Conservation (phyloP, 2,797 vertebrate genomes). For the Monodelphis domestica region DNA sequence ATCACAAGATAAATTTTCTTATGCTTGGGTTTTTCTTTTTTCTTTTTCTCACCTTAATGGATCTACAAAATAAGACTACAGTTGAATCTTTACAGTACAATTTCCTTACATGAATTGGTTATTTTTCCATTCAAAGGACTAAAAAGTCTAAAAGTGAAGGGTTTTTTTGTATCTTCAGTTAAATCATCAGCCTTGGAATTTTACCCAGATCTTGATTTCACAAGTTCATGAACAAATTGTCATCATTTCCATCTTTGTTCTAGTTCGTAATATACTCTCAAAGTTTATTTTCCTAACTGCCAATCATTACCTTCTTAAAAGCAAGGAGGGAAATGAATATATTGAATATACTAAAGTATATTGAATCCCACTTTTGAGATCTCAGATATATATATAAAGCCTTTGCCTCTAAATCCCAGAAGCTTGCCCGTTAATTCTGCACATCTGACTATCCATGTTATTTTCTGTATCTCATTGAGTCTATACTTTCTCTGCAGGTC, state of each 20-base stretch:
- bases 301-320: slow-evolving; percentile 36
- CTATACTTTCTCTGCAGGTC: slow-evolving; percentile 91
- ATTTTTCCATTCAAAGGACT: slow-evolving; percentile 66
- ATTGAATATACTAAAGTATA: slow-evolving; percentile 53
- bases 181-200: slow-evolving; percentile 53
- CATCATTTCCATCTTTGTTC: slow-evolving; percentile 57
- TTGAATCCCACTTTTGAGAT: slow-evolving; percentile 69
- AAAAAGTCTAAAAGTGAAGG: slow-evolving; percentile 56
- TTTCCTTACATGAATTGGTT: slow-evolving; percentile 60
- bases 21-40: slow-evolving; percentile 58
- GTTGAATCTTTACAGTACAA: slow-evolving; percentile 51
- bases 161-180: slow-evolving; percentile 53
- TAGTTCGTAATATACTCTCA: slow-evolving; percentile 22
- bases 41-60: slow-evolving; percentile 1
- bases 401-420: slow-evolving; percentile 87
- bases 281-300: slow-evolving; percentile 40
- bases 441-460: slow-evolving; percentile 75
- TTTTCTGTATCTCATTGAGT: slow-evolving; percentile 82
- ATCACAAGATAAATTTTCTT: slow-evolving; percentile 53
- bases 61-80: slow-evolving; percentile 60
- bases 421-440: slow-evolving; percentile 86
- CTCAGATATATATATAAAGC: slow-evolving; percentile 69
- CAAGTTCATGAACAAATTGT: slow-evolving; percentile 46
- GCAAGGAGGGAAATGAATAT: slow-evolving; percentile 50
- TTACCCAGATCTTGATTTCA: slow-evolving; percentile 55